Evolutionary conservation across 2,888 invertebrate genomes (phyloP).

Genomic region (Orthosia incerta): DNA sequence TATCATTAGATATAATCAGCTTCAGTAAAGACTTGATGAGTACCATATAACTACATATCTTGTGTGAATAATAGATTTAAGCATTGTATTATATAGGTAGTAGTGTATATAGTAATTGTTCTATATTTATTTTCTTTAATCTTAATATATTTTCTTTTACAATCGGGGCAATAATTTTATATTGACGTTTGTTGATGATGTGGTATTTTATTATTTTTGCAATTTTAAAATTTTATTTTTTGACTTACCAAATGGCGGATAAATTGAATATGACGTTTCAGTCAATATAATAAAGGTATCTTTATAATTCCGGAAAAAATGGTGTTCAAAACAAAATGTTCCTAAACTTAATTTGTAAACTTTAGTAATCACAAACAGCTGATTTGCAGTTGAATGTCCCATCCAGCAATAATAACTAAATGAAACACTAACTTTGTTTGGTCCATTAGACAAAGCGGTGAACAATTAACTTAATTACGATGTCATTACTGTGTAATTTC

Average conservation of each 20-base stretch:
- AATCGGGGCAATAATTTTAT: slow-evolving; percentile 86
- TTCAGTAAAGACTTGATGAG: slow-evolving; percentile 86
- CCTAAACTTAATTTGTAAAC: slow-evolving; percentile 9
- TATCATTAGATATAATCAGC: slow-evolving; percentile 83
- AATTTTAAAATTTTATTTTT: slow-evolving; percentile 80
- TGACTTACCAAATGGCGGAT: slow-evolving; percentile 58
- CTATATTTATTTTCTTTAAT: slow-evolving; percentile 74
- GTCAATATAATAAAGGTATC: background rate
- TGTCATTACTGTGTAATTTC: slow-evolving; percentile 70
- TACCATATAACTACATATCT: slow-evolving; percentile 87
- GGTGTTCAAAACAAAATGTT: background rate
- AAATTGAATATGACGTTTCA: background rate
- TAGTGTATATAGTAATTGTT: slow-evolving; percentile 84
- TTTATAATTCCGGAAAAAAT: background rate
- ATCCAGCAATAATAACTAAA: slow-evolving; percentile 37
- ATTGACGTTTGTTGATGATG: slow-evolving; percentile 81
- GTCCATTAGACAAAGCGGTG: slow-evolving; percentile 68
- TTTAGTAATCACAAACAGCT: slow-evolving; percentile 6
- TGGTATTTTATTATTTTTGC: slow-evolving; percentile 82
- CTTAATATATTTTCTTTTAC: slow-evolving; percentile 63
- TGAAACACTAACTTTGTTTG: slow-evolving; percentile 55
- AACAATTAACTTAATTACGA: slow-evolving; percentile 72
- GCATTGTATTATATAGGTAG: slow-evolving; percentile 87
- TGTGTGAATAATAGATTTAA: slow-evolving; percentile 87
- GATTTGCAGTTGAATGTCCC: slow-evolving; percentile 1